Base-by-base conservation (phyloP, 2,113 vertebrate genomes). In the Romanogobio albipinnatus region DNA sequence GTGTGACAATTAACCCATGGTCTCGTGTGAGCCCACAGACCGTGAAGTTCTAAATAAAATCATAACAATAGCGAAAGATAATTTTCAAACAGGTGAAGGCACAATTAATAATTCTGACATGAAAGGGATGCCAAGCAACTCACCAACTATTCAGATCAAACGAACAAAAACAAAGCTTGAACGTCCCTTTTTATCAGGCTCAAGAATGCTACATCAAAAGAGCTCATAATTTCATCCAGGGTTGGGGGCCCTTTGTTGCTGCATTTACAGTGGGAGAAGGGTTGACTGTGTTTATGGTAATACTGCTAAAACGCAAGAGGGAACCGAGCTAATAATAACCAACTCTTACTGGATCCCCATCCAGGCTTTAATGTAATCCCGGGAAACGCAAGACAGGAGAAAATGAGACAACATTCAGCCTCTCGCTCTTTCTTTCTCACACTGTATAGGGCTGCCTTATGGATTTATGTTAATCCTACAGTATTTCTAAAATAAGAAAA, bases 331-430 rank as follows among this genome's bases (percentile, higher is more conserved):
- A 84, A 82, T 82, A 87, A 86, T 84, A 83, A 85, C 81, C 11
- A 36, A 51, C 71, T 86, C 70, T 45, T 84, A 78, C 79, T 51
- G 59, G 86, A 85, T 76, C 43, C 39, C 70, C 68, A 82, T 85
- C 77, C 86, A 83, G 47, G 74, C 77, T 80, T 86, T 84, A 81
- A 82, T 84, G 86, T 84, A 87, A 86, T 86, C 88, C 78, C 17
- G 58, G 73, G 56, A 87, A 85, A 74, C 19, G 66, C 64, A 47
- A 83, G 62, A 79, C 39, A 53, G 82, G 58, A 64, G 81, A 71
- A 74, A 86, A 86, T 43, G 49, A 62, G 81, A 86, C 84, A 84
- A 82, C 73, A 86, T 47, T 76, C 71, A 71, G 59, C 3, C 78
- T 73, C 9, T 9, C 13, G 26, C 49, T 61, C 81, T 64, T 29